These are phyloP conservation scores for Andrena hattorfiana DNA, from an alignment of 2,888 invertebrate species.

Conservation along the genomic window DNA sequence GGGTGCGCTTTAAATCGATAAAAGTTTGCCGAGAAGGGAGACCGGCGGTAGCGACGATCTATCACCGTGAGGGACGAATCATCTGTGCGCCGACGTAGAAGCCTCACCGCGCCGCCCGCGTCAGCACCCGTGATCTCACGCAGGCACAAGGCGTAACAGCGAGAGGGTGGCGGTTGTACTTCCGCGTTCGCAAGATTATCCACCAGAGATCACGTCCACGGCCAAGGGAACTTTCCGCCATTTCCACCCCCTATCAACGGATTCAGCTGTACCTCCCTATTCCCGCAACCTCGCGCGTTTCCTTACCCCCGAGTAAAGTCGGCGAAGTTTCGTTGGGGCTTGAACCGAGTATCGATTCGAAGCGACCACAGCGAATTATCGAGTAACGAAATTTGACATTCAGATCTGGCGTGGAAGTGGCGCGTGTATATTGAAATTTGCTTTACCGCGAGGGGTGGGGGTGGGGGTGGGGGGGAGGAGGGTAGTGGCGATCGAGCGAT, in stretches of 20 bases:
- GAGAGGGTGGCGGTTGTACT: constrained; percentile 23
- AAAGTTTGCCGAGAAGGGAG: constrained; percentile 19
- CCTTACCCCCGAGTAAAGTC: too few relatives aligned
- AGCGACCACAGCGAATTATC: neutral
- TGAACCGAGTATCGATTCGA: too few relatives aligned
- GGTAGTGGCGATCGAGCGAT: neutral
- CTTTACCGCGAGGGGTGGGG: constrained; percentile 58
- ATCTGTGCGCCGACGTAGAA: constrained; percentile 53
- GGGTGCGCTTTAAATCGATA: constrained; percentile 43
- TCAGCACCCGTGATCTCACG: constrained; percentile 45
- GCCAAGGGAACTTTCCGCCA: neutral
- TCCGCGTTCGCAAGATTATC: constrained; percentile 6
- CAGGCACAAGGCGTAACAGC: neutral
- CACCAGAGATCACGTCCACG: neutral
- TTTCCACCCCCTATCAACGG: neutral
- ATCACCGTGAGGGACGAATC: constrained; percentile 26
- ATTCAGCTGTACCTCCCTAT: neutral
- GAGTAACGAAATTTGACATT: neutral
- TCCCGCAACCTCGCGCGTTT: too few relatives aligned
- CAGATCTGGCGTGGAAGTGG: neutral
- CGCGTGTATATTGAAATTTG: constrained; percentile 32
- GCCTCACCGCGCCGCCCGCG: constrained; percentile 24
- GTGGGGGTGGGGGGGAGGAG: constrained; percentile 61
- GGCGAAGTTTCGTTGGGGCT: too few relatives aligned
- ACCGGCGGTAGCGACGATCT: constrained; percentile 15